A percentile compares a stretch with the other conserved stretches of the same genome.
Evolutionary conservation across 2,888 invertebrate genomes (phyloP).

Genomic region (Ochropacha duplaris): DNA sequence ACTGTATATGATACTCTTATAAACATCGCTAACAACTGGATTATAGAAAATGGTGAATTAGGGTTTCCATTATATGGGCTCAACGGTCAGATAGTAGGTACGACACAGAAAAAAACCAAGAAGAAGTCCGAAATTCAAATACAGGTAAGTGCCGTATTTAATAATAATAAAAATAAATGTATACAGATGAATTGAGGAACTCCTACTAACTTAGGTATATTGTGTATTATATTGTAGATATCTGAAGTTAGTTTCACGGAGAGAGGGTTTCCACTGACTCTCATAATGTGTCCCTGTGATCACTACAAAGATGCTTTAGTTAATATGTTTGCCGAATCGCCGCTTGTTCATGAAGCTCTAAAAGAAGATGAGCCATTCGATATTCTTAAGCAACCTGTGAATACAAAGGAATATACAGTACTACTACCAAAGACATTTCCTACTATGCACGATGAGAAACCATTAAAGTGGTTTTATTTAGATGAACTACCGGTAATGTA

Average conservation of each 20-base stretch:
- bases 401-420: slow-evolving; percentile 62
- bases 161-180: background rate
- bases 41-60: slow-evolving; percentile 59
- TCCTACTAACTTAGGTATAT: background rate
- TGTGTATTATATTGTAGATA: slow-evolving; percentile 38
- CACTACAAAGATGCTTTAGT: slow-evolving; percentile 58
- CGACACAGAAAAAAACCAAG: slow-evolving; percentile 60
- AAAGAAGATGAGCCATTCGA: slow-evolving; percentile 47
- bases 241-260: slow-evolving; percentile 50
- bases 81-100: slow-evolving; percentile 58
- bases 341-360: slow-evolving; percentile 48
- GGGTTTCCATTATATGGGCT: slow-evolving; percentile 57
- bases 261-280: slow-evolving; percentile 69
- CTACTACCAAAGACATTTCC: slow-evolving; percentile 66
- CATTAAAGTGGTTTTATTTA: slow-evolving; percentile 64
- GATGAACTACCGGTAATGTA: slow-evolving; percentile 60
- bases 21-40: slow-evolving; percentile 71
- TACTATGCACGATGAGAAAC: slow-evolving; percentile 49
- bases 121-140: slow-evolving; percentile 67
- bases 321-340: slow-evolving; percentile 50
- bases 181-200: no score
- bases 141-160: slow-evolving; percentile 39
- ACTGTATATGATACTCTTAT: slow-evolving; percentile 60
- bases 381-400: slow-evolving; percentile 50
- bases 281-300: slow-evolving; percentile 60